Conservation (phyloP, 2,797 vertebrate genomes). For the Falco cherrug region DNA sequence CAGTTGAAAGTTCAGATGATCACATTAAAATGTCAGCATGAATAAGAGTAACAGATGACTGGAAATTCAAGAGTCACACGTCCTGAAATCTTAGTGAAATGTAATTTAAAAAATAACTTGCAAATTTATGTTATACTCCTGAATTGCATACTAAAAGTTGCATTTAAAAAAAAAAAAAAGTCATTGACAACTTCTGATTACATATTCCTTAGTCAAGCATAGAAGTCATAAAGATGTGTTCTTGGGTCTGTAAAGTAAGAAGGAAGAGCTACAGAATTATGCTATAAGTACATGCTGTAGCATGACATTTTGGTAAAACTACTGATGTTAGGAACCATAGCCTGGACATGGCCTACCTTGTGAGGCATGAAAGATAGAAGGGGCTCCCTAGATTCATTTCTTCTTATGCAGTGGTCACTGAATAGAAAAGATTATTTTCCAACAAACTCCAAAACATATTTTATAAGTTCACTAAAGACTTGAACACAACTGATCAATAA, state of each 20-base stretch:
- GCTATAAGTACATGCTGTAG: neutral
- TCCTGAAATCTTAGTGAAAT: neutral
- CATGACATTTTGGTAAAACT: neutral
- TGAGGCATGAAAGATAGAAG: neutral
- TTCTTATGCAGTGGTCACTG: neutral
- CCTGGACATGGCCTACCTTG: neutral
- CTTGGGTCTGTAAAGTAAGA: neutral
- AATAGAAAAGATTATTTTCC: neutral
- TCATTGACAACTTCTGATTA: neutral
- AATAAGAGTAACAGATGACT: neutral
- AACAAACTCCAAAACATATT: neutral
- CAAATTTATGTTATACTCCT: neutral
- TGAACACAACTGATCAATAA: neutral
- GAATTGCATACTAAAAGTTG: neutral
- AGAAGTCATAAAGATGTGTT: neutral
- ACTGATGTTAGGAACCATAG: neutral
- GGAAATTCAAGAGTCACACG: neutral
- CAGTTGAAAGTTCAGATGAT: neutral
- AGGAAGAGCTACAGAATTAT: neutral
- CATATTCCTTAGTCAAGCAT: neutral
- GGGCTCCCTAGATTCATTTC: fast-evolving
- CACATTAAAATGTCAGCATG: neutral
- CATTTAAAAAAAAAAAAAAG: neutral
- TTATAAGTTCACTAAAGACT: neutral
- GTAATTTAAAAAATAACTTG: neutral